A percentile compares a stretch with the other conserved stretches of the same genome.
These are phyloP conservation scores for Sialia sialis DNA, from an alignment of 2,113 vertebrate genomes.

Conservation along the genomic window DNA sequence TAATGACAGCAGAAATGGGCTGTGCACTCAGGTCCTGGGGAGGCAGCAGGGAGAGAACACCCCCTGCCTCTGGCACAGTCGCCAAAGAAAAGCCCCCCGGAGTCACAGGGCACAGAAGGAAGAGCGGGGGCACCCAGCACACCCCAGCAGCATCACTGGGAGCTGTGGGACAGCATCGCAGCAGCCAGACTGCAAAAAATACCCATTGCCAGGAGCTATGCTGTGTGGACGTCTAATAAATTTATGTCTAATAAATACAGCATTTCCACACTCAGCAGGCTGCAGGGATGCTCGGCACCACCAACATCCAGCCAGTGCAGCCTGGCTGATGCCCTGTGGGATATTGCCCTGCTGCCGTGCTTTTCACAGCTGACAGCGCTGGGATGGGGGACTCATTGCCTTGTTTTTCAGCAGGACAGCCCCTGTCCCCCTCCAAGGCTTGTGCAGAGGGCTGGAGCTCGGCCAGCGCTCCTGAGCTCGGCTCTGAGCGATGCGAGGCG, in stretches of 20 bases:
- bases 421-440: background rate
- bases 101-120: background rate
- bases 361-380: background rate
- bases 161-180: background rate
- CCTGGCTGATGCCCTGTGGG: fast-evolving
- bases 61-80: background rate
- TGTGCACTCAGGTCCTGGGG: background rate
- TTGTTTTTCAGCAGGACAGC: background rate
- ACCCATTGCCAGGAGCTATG: background rate
- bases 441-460: background rate
- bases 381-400: background rate
- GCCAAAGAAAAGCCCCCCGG: fast-evolving
- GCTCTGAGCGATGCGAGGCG: background rate
- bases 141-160: background rate
- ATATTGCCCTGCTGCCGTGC: background rate
- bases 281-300: background rate
- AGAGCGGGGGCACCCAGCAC: background rate
- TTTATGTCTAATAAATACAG: background rate
- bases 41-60: background rate
- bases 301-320: background rate
- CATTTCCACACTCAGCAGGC: background rate
- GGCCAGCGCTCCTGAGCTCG: background rate
- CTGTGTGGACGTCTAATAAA: background rate
- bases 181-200: background rate
- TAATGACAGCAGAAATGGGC: conserved; percentile 9